A percentile compares a stretch with the other conserved stretches of the same genome.
Conservation (phyloP, 2,797 vertebrate genomes). For the Clarias laeviceps region DNA sequence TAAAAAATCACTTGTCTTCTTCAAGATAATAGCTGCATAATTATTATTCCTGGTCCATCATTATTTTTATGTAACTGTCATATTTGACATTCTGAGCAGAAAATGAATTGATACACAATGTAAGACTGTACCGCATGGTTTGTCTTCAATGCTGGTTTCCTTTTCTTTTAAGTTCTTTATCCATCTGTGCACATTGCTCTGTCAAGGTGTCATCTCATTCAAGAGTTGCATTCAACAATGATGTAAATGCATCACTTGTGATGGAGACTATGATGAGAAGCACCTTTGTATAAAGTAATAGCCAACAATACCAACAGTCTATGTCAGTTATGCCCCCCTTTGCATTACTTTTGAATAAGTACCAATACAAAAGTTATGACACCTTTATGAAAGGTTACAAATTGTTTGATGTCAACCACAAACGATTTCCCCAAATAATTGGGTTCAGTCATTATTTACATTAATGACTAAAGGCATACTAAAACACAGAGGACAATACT, state of each 20-base stretch:
- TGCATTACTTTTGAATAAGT: background rate
- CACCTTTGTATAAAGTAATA: too few species aligned
- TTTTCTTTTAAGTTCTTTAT: too few species aligned
- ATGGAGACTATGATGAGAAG: too few species aligned
- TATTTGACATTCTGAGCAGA: background rate
- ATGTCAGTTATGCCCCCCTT: too few species aligned
- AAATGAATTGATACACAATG: background rate
- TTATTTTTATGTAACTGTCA: background rate
- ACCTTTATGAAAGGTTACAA: constrained; percentile 51
- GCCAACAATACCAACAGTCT: too few species aligned
- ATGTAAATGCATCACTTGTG: too few species aligned
- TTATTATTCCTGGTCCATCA: background rate
- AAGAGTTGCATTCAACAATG: too few species aligned
- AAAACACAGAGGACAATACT: constrained; percentile 59
- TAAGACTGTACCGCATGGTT: background rate
- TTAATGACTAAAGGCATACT: constrained; percentile 62
- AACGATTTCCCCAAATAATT: constrained; percentile 35
- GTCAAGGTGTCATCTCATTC: too few species aligned
- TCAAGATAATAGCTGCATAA: background rate
- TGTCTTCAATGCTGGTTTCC: too few species aligned
- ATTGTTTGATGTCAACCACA: constrained; percentile 54
- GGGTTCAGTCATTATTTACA: constrained; percentile 31
- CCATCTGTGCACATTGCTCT: too few species aligned
- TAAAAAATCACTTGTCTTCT: background rate
- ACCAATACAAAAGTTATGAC: constrained; percentile 41